A percentile compares a stretch with the other conserved stretches of the same genome.
phyloP scores from a whole-genome alignment of 1,140 invertebrate species.

The Streblospio benedicti region DNA sequence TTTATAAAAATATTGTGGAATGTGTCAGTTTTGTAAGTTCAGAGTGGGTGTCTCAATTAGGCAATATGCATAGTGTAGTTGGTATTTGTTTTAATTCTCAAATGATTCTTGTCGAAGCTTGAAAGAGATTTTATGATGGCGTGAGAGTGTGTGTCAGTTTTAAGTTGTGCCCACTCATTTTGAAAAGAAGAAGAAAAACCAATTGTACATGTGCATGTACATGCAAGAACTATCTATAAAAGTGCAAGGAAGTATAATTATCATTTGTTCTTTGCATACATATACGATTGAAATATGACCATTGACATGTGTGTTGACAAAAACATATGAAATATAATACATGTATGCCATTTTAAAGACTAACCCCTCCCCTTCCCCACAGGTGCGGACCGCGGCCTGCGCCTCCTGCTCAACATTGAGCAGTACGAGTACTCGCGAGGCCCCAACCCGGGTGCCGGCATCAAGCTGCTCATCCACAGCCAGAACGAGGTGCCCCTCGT shows the following conservation, averaged over 20 bases:
- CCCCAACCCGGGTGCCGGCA: slow-evolving; percentile 30
- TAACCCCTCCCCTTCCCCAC: neutral
- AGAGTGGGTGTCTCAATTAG: no score
- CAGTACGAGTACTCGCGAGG: slow-evolving; percentile 41
- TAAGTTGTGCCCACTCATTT: no score
- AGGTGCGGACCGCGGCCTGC: slow-evolving; percentile 21
- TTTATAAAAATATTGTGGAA: no score
- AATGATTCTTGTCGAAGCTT: no score
- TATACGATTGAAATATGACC: no score
- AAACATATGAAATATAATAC: neutral
- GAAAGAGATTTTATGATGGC: no score
- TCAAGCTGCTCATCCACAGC: slow-evolving; percentile 33
- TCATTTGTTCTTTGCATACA: neutral
- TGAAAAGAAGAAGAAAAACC: no score
- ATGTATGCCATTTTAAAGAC: neutral
- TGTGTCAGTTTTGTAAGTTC: no score
- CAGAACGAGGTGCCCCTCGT: slow-evolving; percentile 31
- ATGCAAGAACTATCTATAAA: neutral
- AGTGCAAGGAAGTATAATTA: neutral
- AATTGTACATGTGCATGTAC: neutral
- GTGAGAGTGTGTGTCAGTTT: no score
- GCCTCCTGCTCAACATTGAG: slow-evolving; percentile 35
- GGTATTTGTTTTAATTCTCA: no score
- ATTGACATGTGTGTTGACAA: neutral
- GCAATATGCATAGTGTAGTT: no score